Evolutionary conservation across 2,113 vertebrate genomes (phyloP).

Genomic region (Canis aureus): DNA sequence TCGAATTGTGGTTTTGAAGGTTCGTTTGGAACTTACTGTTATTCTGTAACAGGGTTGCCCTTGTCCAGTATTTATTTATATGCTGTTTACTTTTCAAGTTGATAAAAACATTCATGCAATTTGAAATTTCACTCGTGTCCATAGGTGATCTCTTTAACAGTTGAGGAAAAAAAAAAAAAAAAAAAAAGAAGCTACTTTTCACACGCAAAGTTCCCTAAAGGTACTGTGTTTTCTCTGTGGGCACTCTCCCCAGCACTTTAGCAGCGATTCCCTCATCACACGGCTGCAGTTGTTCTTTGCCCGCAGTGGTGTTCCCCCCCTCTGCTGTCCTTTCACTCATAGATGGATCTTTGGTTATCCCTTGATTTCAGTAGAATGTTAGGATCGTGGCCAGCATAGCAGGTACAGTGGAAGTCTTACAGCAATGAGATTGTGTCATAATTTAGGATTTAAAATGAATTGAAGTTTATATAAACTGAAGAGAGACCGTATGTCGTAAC

Average conservation of each 20-base stretch:
- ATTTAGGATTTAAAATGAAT: conserved; percentile 79
- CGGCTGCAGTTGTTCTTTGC: conserved; percentile 64
- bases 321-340: conserved; percentile 61
- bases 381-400: conserved; percentile 79
- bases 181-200: conserved; percentile 66
- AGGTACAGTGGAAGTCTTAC: conserved; percentile 80
- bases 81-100: conserved; percentile 83
- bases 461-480: conserved; percentile 76
- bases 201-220: conserved; percentile 74
- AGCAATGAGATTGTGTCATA: conserved; percentile 79
- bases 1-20: conserved; percentile 85
- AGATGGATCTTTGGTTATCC: conserved; percentile 18
- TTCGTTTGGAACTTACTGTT: conserved; percentile 83
- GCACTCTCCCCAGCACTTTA: conserved; percentile 79
- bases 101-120: conserved; percentile 78
- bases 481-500: conserved; percentile 38
- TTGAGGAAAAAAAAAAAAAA: conserved; percentile 72
- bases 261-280: conserved; percentile 77
- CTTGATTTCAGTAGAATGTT: conserved; percentile 71
- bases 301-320: conserved; percentile 74
- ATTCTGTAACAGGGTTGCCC: conserved; percentile 83
- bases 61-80: conserved; percentile 85
- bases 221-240: conserved; percentile 69
- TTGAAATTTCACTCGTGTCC: conserved; percentile 80
- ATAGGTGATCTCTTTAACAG: conserved; percentile 81